Base-by-base conservation (phyloP, 2,888 invertebrate genomes). In the Acleris holmiana region DNA sequence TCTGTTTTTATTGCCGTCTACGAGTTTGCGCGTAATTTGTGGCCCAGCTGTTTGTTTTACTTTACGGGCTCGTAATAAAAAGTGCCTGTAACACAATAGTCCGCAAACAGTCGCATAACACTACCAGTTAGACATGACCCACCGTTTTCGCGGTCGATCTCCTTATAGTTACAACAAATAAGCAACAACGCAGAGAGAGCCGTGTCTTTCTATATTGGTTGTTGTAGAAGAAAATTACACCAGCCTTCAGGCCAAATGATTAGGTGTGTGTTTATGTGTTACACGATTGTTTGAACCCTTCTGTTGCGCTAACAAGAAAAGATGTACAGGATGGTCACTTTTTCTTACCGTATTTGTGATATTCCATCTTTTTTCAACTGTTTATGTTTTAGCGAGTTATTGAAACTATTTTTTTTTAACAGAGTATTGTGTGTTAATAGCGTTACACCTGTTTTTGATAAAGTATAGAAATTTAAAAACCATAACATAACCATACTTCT, bases 11-110 rank as follows among this genome's bases (percentile, higher is more conserved):
- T 74, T 71, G 67, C 71, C 74, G 71, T 75, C 76, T 72, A 74
- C 72, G 71, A 73, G 73, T 75, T 68, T 66, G 66, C 69, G 67
- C 69, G 76, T 80, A 81, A 85, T 84, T 82, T 81, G 77, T 74
- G 74, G 77, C 65, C 74, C 79, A 77, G 76, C 78, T 79, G 80
- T 73, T 77, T 75, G 75, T 77, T 79, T 79, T 77, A 76, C 73
- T 85, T 79, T 80, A 84, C 75, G 76, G 73, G 68, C 73, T 60
- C 62, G 79, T 76, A 79, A 83, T 85, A 85, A 85, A 83, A 84
- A 81, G 74, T 77, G 74, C 75, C 75, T 75, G 80, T 79, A 74
- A 78, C 75, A 73, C 74, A 71, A 77, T 74, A 77, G 79, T 77
- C 78, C 74, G 68, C 71, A 74, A 75, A 78, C 73, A 72, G 72